Percentiles rank a stretch among this genome's conserved stretches.
Conservation (phyloP, 2,113 vertebrate species). For the Oxygymnocypris stewartii region DNA sequence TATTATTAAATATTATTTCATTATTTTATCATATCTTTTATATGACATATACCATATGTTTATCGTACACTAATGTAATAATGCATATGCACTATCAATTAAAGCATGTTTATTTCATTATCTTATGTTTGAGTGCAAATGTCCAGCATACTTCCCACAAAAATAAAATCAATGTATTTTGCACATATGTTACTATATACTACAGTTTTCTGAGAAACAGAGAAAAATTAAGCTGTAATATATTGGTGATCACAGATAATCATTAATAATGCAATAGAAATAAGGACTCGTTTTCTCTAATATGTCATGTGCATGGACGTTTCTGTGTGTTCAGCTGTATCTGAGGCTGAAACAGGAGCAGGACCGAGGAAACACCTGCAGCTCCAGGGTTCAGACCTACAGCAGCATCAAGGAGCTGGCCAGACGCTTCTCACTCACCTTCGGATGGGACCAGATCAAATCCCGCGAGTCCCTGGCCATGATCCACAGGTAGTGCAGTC, state of each 20-base stretch:
- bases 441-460: slow-evolving; percentile 86
- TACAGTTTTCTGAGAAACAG: background rate
- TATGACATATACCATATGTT: background rate
- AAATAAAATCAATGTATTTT: background rate
- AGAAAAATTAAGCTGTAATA: background rate
- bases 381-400: slow-evolving; percentile 79
- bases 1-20: background rate
- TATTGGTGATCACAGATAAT: background rate
- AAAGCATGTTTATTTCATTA: background rate
- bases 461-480: slow-evolving; percentile 85
- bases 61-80: background rate
- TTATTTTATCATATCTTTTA: background rate
- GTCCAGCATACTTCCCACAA: background rate
- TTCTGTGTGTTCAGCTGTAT: slow-evolving; percentile 76
- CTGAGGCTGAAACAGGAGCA: slow-evolving; percentile 76
- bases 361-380: slow-evolving; percentile 62
- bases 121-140: background rate
- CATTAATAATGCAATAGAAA: background rate
- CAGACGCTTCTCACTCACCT: slow-evolving; percentile 86
- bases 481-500: slow-evolving; percentile 84
- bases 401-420: slow-evolving; percentile 88
- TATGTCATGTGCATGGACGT: background rate
- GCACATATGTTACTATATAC: background rate
- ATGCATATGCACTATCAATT: background rate
- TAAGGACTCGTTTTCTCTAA: background rate